A percentile compares a stretch with the other conserved stretches of the same genome.
These are phyloP conservation scores for Aphodius sticticus DNA, from an alignment of 2,888 invertebrate genomes.

Conservation along the genomic window DNA sequence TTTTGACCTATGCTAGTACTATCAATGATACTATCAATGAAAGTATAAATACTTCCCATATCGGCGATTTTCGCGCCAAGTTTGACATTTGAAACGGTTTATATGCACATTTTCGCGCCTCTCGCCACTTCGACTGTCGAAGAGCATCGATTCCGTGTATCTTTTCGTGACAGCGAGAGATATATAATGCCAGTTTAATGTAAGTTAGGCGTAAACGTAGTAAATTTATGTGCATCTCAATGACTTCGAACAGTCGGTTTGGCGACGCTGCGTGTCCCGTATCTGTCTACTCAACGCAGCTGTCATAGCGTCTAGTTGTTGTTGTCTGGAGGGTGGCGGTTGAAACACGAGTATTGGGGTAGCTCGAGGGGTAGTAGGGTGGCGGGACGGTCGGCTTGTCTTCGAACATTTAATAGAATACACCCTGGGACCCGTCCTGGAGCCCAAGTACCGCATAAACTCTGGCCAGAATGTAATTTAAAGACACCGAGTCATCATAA, in stretches of 20 bases:
- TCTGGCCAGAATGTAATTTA: not conserved
- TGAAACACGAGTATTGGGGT: conserved; percentile 4
- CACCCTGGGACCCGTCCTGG: not conserved
- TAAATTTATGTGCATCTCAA: conserved; percentile 4
- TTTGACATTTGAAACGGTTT: not conserved
- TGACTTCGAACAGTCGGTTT: conserved; percentile 4
- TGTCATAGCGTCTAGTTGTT: not conserved
- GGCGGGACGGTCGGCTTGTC: not conserved
- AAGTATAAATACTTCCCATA: not conserved
- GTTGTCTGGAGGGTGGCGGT: not conserved
- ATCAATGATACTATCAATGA: not conserved
- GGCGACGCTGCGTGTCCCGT: not conserved
- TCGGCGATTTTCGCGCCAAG: not conserved
- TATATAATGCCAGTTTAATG: conserved; percentile 4
- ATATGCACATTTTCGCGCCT: not conserved
- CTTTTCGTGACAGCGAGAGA: not conserved
- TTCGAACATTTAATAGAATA: not conserved
- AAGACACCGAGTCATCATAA: conserved; percentile 4
- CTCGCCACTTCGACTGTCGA: not conserved
- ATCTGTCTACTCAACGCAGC: conserved; percentile 4
- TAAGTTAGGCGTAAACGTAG: not conserved
- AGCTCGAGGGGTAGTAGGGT: not conserved
- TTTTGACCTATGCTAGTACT: too few species aligned
- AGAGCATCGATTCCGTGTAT: not conserved
- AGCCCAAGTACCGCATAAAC: not conserved